A percentile compares a stretch with the other conserved stretches of the same genome.
phyloP scores from a whole-genome alignment of 2,888 invertebrate species.

The Harpalus rubripes region DNA sequence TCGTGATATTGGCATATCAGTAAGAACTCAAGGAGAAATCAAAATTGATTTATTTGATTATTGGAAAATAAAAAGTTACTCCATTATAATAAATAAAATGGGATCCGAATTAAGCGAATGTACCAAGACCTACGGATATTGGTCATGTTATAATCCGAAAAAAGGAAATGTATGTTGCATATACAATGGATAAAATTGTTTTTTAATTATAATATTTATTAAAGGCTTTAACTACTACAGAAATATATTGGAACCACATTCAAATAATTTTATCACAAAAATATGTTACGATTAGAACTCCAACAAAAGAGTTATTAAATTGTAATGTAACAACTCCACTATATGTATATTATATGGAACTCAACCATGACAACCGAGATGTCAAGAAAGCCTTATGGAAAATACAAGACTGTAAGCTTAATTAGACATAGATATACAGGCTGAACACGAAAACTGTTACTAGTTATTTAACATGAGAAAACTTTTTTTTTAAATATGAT shows the following conservation, averaged over 20 bases:
- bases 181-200: background rate
- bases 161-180: background rate
- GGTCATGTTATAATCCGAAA: background rate
- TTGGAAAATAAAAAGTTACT: background rate
- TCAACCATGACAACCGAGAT: too few species aligned
- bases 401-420: background rate
- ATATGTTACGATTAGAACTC: background rate
- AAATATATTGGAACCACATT: background rate
- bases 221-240: background rate
- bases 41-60: background rate
- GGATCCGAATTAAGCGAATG: background rate
- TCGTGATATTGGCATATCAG: background rate
- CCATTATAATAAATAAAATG: background rate
- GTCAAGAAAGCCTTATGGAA: background rate
- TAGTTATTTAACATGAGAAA: too few species aligned
- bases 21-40: background rate
- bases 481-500: too few species aligned
- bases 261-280: background rate
- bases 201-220: background rate
- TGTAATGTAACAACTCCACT: background rate
- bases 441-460: too few species aligned
- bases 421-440: background rate
- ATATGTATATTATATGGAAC: background rate
- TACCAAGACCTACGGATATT: background rate
- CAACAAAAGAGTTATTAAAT: background rate